Conservation (phyloP, 2,797 vertebrate species). For the Threskiornis aethiopicus region DNA sequence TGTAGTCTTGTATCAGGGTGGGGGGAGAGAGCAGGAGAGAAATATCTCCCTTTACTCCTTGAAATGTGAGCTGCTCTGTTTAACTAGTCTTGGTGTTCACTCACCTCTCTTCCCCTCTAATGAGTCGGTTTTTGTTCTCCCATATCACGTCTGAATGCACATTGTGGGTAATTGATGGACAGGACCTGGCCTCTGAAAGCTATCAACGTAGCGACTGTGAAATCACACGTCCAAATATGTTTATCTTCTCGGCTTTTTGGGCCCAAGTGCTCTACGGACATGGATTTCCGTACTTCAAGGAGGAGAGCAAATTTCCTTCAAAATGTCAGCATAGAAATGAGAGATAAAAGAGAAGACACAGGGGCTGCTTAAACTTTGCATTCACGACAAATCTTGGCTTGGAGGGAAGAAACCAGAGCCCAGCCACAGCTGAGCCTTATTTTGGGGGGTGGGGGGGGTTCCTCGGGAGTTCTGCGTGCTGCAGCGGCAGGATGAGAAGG, state of each 20-base stretch:
- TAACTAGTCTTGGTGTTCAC: conserved; percentile 14
- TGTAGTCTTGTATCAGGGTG: not conserved
- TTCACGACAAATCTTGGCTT: not conserved
- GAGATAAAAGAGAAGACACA: conserved; percentile 3
- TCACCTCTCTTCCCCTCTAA: conserved; percentile 50
- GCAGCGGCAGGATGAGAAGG: not conserved
- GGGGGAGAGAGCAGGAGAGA: not conserved
- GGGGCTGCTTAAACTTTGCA: not conserved
- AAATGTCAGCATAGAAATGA: conserved; percentile 52
- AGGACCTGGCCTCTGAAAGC: conserved; percentile 54
- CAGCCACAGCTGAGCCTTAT: accelerated
- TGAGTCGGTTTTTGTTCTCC: conserved; percentile 40
- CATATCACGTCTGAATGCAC: conserved; percentile 48
- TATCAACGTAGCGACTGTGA: conserved; percentile 47
- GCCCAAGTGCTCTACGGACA: not conserved
- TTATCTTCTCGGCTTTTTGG: conserved; percentile 49
- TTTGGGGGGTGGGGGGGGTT: not conserved
- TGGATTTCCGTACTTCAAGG: conserved; percentile 28
- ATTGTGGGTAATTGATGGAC: conserved; percentile 60
- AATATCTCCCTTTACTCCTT: not conserved
- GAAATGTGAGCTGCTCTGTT: not conserved
- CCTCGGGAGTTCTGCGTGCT: not conserved
- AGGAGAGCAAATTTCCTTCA: conserved; percentile 55
- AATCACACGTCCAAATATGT: conserved; percentile 68
- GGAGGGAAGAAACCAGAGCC: not conserved